phyloP scores from a whole-genome alignment of 2,113 vertebrate species.

The Anguilla japonica region DNA sequence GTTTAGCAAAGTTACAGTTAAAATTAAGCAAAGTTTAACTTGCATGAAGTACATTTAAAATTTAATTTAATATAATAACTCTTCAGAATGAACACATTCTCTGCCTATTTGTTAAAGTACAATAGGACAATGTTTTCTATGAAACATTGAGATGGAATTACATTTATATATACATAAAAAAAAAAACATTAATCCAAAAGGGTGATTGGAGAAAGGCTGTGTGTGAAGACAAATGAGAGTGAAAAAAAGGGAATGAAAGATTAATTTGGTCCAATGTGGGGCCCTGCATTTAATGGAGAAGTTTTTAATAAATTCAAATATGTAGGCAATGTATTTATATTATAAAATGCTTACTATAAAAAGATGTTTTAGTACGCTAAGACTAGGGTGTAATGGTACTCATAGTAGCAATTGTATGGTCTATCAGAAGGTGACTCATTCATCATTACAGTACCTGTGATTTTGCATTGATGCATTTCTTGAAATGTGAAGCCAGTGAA shows the following conservation, averaged over 20 bases:
- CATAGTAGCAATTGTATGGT: background rate
- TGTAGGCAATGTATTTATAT: background rate
- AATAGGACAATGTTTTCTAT: background rate
- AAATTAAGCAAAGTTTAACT: too few species aligned
- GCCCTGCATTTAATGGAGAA: background rate
- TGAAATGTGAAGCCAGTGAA: background rate
- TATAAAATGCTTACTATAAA: too few species aligned
- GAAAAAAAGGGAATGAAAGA: background rate
- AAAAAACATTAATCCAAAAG: background rate
- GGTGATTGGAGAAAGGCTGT: background rate
- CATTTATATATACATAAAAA: background rate
- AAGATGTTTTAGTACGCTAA: background rate
- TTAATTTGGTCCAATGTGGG: background rate
- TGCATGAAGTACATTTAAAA: too few species aligned
- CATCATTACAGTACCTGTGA: background rate
- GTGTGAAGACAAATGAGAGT: background rate
- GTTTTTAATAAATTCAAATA: background rate
- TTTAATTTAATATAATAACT: background rate
- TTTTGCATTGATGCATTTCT: background rate
- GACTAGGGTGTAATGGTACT: background rate
- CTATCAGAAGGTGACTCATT: background rate
- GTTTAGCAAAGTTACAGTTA: too few species aligned
- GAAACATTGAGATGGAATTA: background rate
- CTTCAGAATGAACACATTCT: background rate
- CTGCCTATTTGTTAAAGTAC: background rate